These are phyloP conservation scores for Holcopasites calliopsidis DNA, from an alignment of 1,140 invertebrate genomes.

Conservation along the genomic window DNA sequence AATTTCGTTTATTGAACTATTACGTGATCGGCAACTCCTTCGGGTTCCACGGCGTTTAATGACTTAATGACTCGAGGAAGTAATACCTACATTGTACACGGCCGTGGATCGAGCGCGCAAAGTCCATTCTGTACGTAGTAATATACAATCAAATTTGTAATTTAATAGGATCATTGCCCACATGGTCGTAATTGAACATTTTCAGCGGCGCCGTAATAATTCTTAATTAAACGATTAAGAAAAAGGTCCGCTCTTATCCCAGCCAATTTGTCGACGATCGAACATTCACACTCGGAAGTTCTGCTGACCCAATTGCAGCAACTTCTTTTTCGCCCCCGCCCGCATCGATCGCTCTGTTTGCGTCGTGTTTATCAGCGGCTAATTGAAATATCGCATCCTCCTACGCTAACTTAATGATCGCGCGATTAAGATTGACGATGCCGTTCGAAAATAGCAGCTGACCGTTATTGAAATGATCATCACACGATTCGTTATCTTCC, in stretches of 20 bases:
- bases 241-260: not conserved
- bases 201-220: not conserved
- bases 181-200: not conserved
- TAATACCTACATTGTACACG: not conserved
- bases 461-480: not conserved
- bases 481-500: not conserved
- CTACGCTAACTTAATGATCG: not conserved
- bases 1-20: slow-evolving; percentile 18
- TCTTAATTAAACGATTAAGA: slow-evolving; percentile 2
- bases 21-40: not conserved
- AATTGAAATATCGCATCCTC: not conserved
- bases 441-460: not conserved
- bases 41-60: not conserved
- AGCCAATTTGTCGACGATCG: slow-evolving; percentile 17
- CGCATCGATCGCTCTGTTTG: slow-evolving; percentile 2
- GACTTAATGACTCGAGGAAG: slow-evolving; percentile 17
- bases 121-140: slow-evolving; percentile 24
- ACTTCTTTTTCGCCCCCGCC: not conserved
- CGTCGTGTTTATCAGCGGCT: not conserved
- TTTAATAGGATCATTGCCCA: too few relatives aligned
- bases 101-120: not conserved
- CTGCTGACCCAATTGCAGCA: slow-evolving; percentile 4
- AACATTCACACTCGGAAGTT: not conserved
- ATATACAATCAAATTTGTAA: too few relatives aligned
- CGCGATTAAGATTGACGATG: not conserved